Evolutionary conservation across 2,113 vertebrate species (phyloP).

Genomic region (Sitta europaea): DNA sequence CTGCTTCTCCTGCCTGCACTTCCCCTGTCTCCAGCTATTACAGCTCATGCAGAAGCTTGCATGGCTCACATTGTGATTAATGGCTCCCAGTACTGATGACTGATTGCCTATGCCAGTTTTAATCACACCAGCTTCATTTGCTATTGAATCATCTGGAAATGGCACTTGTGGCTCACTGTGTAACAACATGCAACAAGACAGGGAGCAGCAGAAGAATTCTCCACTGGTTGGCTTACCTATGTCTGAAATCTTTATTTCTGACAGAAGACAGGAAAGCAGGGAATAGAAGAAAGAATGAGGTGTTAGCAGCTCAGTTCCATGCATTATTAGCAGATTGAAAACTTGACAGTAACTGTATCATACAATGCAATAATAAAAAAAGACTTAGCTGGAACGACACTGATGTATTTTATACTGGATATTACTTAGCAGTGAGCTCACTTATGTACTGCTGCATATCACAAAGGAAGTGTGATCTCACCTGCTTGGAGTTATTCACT

Average conservation of each 20-base stretch:
- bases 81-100: slow-evolving; percentile 28
- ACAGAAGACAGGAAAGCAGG: slow-evolving; percentile 83
- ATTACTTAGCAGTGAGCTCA: slow-evolving; percentile 65
- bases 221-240: slow-evolving; percentile 91
- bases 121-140: slow-evolving; percentile 43
- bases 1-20: not conserved
- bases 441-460: slow-evolving; percentile 24
- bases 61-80: slow-evolving; percentile 21
- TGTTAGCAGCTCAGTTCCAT: slow-evolving; percentile 75
- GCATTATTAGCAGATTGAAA: slow-evolving; percentile 77
- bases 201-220: slow-evolving; percentile 65
- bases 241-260: slow-evolving; percentile 99
- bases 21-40: not conserved
- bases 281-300: slow-evolving; percentile 77
- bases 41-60: not conserved
- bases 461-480: slow-evolving; percentile 12
- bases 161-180: slow-evolving; percentile 64
- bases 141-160: slow-evolving; percentile 48
- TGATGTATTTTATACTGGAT: slow-evolving; percentile 67
- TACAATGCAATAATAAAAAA: slow-evolving; percentile 73
- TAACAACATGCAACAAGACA: slow-evolving; percentile 71
- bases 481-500: not conserved
- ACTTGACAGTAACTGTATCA: slow-evolving; percentile 72
- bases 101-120: slow-evolving; percentile 47
- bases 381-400: slow-evolving; percentile 70